These are phyloP conservation scores for Dermatemys mawii DNA, from an alignment of 2,113 vertebrate genomes.

Conservation along the genomic window DNA sequence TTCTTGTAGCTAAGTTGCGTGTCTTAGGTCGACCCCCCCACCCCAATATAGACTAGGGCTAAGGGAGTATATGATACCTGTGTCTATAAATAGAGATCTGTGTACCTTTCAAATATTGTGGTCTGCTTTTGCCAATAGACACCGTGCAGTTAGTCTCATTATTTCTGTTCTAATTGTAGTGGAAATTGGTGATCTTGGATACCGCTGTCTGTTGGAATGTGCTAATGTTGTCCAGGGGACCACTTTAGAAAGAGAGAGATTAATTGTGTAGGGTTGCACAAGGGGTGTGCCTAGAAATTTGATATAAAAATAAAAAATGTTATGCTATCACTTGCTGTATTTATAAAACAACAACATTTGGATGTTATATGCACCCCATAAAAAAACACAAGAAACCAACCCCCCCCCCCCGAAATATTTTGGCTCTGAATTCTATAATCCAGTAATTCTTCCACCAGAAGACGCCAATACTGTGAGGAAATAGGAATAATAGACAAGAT, in stretches of 20 bases:
- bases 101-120: not conserved
- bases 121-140: not conserved
- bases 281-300: not conserved
- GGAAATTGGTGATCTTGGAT: not conserved
- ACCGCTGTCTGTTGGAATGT: not conserved
- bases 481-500: not conserved
- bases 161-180: not conserved
- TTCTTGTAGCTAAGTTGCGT: too few relatives aligned
- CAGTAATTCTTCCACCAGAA: not conserved
- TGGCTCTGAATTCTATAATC: not conserved
- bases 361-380: not conserved
- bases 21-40: too few relatives aligned
- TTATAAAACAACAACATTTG: not conserved
- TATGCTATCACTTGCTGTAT: not conserved
- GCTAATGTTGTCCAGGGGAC: not conserved
- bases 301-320: not conserved
- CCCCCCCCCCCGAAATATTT: not conserved
- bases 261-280: not conserved
- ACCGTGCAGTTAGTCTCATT: not conserved
- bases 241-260: not conserved
- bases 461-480: not conserved
- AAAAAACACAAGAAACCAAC: not conserved
- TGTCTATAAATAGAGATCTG: not conserved
- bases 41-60: too few relatives aligned
- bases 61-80: not conserved